These are phyloP conservation scores for Macaca fascicularis DNA, from an alignment of 2,113 vertebrate species.

Conservation along the genomic window DNA sequence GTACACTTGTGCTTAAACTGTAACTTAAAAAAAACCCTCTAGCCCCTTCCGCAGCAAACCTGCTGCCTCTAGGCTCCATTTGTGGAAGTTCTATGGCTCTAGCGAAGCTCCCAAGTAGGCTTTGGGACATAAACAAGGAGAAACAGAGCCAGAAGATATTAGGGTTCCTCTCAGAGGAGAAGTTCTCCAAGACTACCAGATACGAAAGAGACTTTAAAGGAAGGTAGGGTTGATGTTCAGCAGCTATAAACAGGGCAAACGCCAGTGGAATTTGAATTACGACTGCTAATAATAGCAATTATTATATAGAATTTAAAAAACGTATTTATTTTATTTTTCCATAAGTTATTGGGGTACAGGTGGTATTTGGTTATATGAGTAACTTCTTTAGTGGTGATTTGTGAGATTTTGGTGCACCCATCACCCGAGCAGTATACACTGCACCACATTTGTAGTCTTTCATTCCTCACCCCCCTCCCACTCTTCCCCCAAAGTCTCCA, in stretches of 20 bases:
- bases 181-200: not conserved
- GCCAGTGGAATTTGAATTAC: no score
- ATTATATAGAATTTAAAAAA: not conserved
- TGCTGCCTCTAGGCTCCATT: fast-evolving
- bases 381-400: no score
- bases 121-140: not conserved
- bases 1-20: not conserved
- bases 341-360: no score
- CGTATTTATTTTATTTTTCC: no score
- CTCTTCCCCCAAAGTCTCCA: no score
- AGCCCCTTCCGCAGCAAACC: not conserved
- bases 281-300: not conserved
- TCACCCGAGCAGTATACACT: no score
- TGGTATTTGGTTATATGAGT: no score
- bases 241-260: not conserved
- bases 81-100: not conserved
- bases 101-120: not conserved
- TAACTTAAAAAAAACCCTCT: not conserved
- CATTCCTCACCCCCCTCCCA: no score
- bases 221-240: not conserved
- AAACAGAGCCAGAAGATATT: not conserved
- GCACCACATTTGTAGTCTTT: no score
- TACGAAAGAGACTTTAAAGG: not conserved
- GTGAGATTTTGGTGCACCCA: no score
- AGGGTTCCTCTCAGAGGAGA: not conserved